Percentiles rank a stretch among this genome's conserved stretches.
Conservation (phyloP, 2,888 invertebrate genomes). For the Scaptomyza parva region DNA sequence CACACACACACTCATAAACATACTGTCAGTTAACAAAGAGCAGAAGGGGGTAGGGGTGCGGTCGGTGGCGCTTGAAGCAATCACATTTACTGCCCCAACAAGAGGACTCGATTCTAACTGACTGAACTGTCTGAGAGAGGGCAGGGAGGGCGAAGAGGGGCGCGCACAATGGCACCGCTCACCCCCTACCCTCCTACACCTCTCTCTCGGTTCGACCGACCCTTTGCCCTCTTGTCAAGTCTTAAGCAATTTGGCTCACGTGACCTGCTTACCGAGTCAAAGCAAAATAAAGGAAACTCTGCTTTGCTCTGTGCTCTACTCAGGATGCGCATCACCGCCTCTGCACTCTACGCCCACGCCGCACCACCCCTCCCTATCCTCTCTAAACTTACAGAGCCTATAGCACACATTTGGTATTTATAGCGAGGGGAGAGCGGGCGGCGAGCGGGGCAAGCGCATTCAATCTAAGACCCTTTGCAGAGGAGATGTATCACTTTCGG, state of each 20-base stretch:
- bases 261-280: conserved; percentile 77
- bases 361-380: background rate
- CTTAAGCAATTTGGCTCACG: conserved; percentile 68
- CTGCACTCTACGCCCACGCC: conserved; percentile 1
- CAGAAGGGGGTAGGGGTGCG: background rate
- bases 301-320: conserved; percentile 41
- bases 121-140: conserved; percentile 32
- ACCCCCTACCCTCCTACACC: conserved; percentile 1
- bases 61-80: conserved; percentile 40
- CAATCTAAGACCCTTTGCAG: conserved; percentile 50
- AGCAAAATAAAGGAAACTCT: conserved; percentile 34
- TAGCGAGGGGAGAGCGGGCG: too few relatives aligned
- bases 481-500: conserved; percentile 72
- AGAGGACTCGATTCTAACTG: conserved; percentile 28
- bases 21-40: background rate
- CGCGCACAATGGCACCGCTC: background rate
- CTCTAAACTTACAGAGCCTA: background rate
- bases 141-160: conserved; percentile 4
- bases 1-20: background rate
- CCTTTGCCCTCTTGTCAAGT: conserved; percentile 12
- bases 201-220: background rate
- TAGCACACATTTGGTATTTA: conserved; percentile 59
- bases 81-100: conserved; percentile 69
- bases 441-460: too few relatives aligned
- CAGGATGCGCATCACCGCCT: conserved; percentile 53